Conservation (phyloP, 2,888 invertebrate species). For the Petrophora chlorosata region DNA sequence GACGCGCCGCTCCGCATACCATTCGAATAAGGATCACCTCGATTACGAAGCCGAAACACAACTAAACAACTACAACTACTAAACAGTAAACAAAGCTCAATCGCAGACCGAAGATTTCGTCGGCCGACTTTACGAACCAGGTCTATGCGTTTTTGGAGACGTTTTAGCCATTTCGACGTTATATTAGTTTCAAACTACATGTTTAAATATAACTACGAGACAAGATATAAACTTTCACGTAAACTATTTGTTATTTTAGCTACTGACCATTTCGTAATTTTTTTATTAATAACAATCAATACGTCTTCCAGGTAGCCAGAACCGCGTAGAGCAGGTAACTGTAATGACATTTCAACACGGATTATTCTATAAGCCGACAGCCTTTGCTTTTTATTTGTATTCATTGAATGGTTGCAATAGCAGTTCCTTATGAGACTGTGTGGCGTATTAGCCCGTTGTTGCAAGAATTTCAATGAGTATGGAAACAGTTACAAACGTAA, state of each 20-base stretch:
- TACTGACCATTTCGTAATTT: too few species aligned
- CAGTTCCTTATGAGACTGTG: conserved; percentile 56
- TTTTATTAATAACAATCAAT: not conserved
- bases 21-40: conserved; percentile 76
- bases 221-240: conserved; percentile 6
- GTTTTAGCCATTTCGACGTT: conserved; percentile 32
- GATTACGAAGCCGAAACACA: conserved; percentile 66
- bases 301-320: not conserved
- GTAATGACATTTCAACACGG: conserved; percentile 32
- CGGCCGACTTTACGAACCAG: conserved; percentile 47
- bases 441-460: conserved; percentile 46
- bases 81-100: conserved; percentile 67
- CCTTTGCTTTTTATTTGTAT: conserved; percentile 46
- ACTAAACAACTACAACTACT: conserved; percentile 62
- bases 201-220: conserved; percentile 51
- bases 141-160: conserved; percentile 41
- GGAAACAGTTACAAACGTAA: conserved; percentile 48
- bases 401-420: conserved; percentile 49
- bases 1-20: conserved; percentile 67
- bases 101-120: conserved; percentile 50
- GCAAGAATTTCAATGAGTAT: conserved; percentile 52
- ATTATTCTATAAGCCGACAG: conserved; percentile 26
- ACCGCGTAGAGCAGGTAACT: conserved; percentile 9
- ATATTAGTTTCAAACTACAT: conserved; percentile 43
- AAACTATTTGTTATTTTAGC: conserved; percentile 1